Evolutionary conservation across 1,140 invertebrate species (phyloP).

Genomic region (Drosophila erecta): DNA sequence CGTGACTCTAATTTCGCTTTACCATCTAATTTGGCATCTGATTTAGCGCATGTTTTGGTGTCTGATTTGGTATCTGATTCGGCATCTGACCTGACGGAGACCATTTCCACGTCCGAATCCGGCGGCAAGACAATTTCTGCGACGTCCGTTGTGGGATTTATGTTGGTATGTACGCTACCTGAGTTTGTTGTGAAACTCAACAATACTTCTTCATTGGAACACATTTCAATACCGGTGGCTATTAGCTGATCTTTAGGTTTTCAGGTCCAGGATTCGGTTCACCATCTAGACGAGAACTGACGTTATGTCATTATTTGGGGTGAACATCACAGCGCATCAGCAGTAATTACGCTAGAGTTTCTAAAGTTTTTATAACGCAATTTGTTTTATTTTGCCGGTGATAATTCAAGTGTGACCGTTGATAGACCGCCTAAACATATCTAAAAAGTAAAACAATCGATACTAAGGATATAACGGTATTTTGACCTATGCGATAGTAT

Average conservation of each 20-base stretch:
- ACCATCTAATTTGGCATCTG: neutral
- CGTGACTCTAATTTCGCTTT: neutral
- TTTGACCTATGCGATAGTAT: neutral
- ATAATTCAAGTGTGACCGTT: neutral
- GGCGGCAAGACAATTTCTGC: neutral
- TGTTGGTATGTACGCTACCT: neutral
- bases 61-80: neutral
- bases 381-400: neutral
- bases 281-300: neutral
- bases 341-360: neutral
- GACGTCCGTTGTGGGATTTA: neutral
- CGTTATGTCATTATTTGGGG: neutral
- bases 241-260: neutral
- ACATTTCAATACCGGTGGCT: too few relatives aligned
- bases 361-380: constrained; percentile 2
- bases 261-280: neutral
- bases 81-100: neutral
- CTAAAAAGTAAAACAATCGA: neutral
- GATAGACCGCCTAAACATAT: neutral
- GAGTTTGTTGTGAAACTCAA: neutral
- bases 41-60: neutral
- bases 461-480: too few relatives aligned
- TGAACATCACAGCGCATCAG: neutral
- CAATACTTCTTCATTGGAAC: neutral
- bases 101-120: constrained; percentile 20